A percentile compares a stretch with the other conserved stretches of the same genome.
Evolutionary conservation across 2,113 vertebrate species (phyloP).

Genomic region (Pholis gunnellus): DNA sequence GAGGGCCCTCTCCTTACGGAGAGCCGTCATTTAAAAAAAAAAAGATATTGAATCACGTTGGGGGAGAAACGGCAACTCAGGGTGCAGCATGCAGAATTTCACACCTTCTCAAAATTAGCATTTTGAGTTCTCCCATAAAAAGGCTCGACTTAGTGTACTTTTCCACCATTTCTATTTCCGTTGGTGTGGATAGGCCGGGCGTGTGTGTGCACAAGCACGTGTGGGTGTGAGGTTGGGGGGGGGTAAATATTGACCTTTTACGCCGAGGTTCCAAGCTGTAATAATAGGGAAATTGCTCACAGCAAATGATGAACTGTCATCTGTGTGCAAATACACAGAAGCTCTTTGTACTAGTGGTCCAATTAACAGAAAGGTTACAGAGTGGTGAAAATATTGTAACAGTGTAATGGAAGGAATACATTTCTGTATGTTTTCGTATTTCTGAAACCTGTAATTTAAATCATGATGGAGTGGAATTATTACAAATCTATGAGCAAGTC

Average conservation of each 20-base stretch:
- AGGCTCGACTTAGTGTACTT: slow-evolving; percentile 15
- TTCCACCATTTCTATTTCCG: slow-evolving; percentile 42
- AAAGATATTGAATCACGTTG: slow-evolving; percentile 60
- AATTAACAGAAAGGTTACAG: slow-evolving; percentile 68
- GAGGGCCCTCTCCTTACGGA: slow-evolving; percentile 22
- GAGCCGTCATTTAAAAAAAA: slow-evolving; percentile 57
- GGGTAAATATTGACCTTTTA: slow-evolving; percentile 73
- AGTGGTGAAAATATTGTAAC: slow-evolving; percentile 40
- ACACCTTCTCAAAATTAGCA: slow-evolving; percentile 48
- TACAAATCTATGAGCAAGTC: slow-evolving; percentile 20
- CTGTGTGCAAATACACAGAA: slow-evolving; percentile 65
- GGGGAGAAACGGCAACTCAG: slow-evolving; percentile 30
- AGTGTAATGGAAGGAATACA: slow-evolving; percentile 31
- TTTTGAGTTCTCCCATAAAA: slow-evolving; percentile 39
- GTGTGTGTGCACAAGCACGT: slow-evolving; percentile 16
- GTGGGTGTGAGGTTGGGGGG: slow-evolving; percentile 16
- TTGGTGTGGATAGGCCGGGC: slow-evolving; percentile 10
- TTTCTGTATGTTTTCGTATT: slow-evolving; percentile 32
- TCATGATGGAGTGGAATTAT: slow-evolving; percentile 13
- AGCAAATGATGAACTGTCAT: slow-evolving; percentile 70
- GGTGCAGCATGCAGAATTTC: neutral
- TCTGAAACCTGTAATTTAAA: slow-evolving; percentile 32
- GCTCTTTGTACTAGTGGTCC: slow-evolving; percentile 51
- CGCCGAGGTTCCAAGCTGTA: slow-evolving; percentile 51
- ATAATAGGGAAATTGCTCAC: slow-evolving; percentile 68